Percentiles rank a stretch among this genome's conserved stretches.
Conservation (phyloP, 1,140 invertebrate species). For the Apis dorsata region DNA sequence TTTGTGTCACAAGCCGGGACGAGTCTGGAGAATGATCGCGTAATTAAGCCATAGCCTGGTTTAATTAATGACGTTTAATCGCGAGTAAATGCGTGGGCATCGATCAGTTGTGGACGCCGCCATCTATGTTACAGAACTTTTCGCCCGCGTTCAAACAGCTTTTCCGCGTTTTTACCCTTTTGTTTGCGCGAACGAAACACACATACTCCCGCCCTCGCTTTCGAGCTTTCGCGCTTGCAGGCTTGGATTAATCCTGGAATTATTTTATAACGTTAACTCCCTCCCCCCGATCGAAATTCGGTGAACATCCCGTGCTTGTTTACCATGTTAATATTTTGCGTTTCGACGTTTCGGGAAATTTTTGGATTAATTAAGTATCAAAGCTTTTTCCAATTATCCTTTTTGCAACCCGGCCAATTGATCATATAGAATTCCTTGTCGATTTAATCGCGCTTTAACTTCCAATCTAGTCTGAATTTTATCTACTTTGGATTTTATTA, state of each 20-base stretch:
- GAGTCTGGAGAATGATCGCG: slow-evolving; percentile 57
- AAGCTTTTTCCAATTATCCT: slow-evolving; percentile 33
- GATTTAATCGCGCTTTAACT: background rate
- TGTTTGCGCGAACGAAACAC: slow-evolving; percentile 42
- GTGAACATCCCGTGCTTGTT: background rate
- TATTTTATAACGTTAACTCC: slow-evolving; percentile 44
- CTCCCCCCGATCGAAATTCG: too few species aligned
- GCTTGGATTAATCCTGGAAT: slow-evolving; percentile 29
- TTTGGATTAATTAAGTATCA: slow-evolving; percentile 37
- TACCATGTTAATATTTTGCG: slow-evolving; percentile 28
- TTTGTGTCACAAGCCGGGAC: slow-evolving; percentile 43
- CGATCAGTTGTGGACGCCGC: slow-evolving; percentile 33
- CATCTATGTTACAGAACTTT: slow-evolving; percentile 42
- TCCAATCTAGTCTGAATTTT: background rate
- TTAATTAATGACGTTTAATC: slow-evolving; percentile 60
- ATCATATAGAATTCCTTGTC: background rate
- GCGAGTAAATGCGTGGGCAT: slow-evolving; percentile 50
- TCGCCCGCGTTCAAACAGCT: slow-evolving; percentile 55
- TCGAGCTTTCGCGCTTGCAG: slow-evolving; percentile 27
- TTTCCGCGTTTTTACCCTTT: slow-evolving; percentile 48
- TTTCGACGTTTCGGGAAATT: background rate
- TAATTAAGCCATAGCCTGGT: slow-evolving; percentile 59
- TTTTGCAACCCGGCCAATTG: background rate
- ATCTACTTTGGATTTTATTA: background rate
- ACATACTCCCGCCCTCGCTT: slow-evolving; percentile 13